These are phyloP conservation scores for Athene cunicularia DNA, from an alignment of 2,113 vertebrate species.

Conservation along the genomic window DNA sequence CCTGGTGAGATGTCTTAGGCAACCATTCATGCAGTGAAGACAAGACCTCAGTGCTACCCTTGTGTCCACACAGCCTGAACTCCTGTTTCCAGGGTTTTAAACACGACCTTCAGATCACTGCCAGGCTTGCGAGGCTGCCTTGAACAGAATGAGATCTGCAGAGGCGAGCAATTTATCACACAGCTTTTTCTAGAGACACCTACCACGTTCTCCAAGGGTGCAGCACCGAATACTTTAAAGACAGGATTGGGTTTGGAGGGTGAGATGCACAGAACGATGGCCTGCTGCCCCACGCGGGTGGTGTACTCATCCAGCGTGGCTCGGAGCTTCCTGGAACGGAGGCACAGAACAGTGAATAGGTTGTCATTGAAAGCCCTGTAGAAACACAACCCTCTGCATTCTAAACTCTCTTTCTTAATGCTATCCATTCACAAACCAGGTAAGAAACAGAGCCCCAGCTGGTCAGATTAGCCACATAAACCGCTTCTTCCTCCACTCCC, in stretches of 20 bases:
- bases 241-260: slow-evolving; percentile 97
- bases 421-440: background rate
- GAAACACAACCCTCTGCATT: background rate
- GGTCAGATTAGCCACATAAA: background rate
- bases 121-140: background rate
- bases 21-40: background rate
- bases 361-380: background rate
- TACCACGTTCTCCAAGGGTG: slow-evolving; percentile 97
- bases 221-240: slow-evolving; percentile 97
- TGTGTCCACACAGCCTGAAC: accelerated
- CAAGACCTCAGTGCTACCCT: background rate
- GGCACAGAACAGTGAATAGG: background rate
- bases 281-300: slow-evolving; percentile 96
- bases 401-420: background rate
- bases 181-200: background rate
- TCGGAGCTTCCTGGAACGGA: slow-evolving; percentile 86
- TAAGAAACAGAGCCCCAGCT: background rate
- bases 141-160: accelerated
- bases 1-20: background rate
- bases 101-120: accelerated
- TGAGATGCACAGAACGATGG: slow-evolving; percentile 96
- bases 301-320: slow-evolving; percentile 97
- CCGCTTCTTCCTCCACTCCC: background rate
- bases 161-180: accelerated
- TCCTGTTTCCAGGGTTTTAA: background rate